A percentile compares a stretch with the other conserved stretches of the same genome.
Evolutionary conservation across 2,113 vertebrate species (phyloP).

Genomic region (Corythornis cristatus): DNA sequence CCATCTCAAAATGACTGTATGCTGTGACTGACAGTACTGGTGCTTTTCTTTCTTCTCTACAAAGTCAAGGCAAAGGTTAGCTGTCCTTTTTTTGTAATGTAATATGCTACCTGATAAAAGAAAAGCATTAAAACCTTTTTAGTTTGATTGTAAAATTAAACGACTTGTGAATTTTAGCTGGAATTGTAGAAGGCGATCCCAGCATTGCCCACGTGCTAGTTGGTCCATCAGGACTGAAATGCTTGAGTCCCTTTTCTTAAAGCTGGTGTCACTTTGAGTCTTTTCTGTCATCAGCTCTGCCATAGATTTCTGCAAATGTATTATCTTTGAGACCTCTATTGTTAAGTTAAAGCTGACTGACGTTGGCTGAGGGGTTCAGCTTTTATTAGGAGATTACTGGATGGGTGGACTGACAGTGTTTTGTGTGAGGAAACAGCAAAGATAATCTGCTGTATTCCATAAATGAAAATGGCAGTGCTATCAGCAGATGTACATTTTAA

Average conservation of each 20-base stretch:
- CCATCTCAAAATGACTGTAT: neutral
- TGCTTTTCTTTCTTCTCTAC: neutral
- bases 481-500: neutral
- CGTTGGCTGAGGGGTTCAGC: neutral
- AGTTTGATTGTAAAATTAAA: neutral
- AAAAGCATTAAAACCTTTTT: neutral
- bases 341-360: neutral
- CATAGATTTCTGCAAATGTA: neutral
- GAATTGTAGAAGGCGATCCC: neutral
- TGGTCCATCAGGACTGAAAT: neutral
- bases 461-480: neutral
- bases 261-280: neutral
- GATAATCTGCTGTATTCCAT: neutral
- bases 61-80: neutral
- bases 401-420: neutral
- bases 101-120: neutral
- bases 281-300: neutral
- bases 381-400: neutral
- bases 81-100: neutral
- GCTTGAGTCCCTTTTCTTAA: neutral
- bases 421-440: neutral
- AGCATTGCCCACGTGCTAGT: neutral
- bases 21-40: neutral
- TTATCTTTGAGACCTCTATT: neutral
- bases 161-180: neutral